Evolutionary conservation across 1,140 invertebrate species (phyloP).

Genomic region (Calosoma granatense): DNA sequence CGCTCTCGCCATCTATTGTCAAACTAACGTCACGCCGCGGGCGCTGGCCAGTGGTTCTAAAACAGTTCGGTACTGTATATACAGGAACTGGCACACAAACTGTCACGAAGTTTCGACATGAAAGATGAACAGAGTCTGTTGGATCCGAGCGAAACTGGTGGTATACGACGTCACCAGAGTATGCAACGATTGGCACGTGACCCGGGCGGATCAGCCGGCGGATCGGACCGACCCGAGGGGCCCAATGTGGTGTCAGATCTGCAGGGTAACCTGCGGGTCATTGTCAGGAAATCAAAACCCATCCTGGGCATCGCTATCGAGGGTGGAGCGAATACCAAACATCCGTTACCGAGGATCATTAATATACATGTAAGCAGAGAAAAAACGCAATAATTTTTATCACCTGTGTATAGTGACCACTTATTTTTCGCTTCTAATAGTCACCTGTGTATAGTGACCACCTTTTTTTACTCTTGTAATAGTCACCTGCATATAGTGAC

Average conservation of each 20-base stretch:
- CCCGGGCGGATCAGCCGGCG: constrained; percentile 36
- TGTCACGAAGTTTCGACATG: constrained; percentile 76
- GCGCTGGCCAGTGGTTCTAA: no score
- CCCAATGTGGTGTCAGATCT: constrained; percentile 63
- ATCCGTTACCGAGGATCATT: constrained; percentile 88
- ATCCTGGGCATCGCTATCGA: constrained; percentile 94
- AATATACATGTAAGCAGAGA: constrained; percentile 79
- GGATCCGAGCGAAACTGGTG: constrained; percentile 47
- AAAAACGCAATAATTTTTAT: no score
- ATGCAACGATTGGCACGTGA: constrained; percentile 50
- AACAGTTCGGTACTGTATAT: constrained; percentile 14
- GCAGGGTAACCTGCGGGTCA: constrained; percentile 75
- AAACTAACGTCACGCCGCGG: no score
- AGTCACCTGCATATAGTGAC: no score
- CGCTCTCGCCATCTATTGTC: no score
- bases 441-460: no score
- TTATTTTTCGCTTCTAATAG: no score
- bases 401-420: no score
- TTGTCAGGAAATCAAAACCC: constrained; percentile 83
- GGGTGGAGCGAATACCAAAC: constrained; percentile 89
- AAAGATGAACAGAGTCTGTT: constrained; percentile 65
- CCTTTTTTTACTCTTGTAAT: no score
- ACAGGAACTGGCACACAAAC: constrained; percentile 74
- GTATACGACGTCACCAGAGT: constrained; percentile 51
- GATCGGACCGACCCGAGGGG: constrained; percentile 40